Conservation (phyloP, 2,797 vertebrate genomes). For the Craterocephalus amniculus region DNA sequence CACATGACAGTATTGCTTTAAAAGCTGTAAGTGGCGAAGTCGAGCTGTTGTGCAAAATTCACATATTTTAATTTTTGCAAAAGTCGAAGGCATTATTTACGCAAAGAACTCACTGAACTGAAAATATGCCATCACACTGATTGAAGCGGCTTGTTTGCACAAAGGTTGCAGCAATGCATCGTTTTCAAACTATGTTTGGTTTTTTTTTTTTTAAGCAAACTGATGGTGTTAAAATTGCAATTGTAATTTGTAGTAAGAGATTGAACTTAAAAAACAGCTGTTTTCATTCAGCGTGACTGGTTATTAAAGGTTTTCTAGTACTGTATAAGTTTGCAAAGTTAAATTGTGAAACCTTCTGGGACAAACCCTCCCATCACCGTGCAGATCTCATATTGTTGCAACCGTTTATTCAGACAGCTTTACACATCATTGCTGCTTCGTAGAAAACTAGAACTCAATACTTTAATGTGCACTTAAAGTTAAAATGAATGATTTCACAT, state of each 20-base stretch:
- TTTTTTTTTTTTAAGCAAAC: neutral
- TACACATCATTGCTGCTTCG: conserved; percentile 20
- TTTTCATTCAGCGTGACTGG: neutral
- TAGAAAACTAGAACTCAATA: neutral
- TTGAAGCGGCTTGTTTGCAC: neutral
- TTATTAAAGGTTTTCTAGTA: neutral
- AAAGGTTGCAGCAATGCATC: neutral
- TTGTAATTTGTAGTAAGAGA: neutral
- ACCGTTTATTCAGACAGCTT: neutral
- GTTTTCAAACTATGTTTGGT: neutral
- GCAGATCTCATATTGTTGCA: neutral
- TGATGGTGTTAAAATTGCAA: too few species aligned
- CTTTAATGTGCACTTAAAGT: neutral
- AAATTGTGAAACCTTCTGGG: neutral
- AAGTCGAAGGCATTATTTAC: conserved; percentile 4
- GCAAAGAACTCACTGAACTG: neutral
- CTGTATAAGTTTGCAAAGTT: neutral
- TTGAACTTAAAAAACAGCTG: neutral
- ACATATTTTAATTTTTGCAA: neutral
- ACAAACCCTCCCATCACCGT: neutral
- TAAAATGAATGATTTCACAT: neutral
- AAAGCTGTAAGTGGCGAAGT: neutral
- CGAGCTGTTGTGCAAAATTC: neutral
- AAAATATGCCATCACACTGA: neutral
- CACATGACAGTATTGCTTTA: neutral